These are phyloP conservation scores for Thymallus thymallus DNA, from an alignment of 2,113 vertebrate genomes.

Conservation along the genomic window DNA sequence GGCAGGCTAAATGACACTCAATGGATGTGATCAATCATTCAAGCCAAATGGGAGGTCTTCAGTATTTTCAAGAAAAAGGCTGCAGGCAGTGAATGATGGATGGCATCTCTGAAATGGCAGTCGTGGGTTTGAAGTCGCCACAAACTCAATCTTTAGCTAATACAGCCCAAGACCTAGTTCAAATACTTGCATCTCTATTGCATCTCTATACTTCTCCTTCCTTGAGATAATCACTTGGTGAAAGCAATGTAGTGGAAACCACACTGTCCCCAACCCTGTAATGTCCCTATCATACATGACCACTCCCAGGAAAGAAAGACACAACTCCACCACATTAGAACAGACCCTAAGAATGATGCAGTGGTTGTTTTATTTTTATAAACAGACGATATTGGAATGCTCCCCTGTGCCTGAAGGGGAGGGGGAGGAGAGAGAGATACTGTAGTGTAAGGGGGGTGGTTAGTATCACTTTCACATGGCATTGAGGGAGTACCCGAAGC, in stretches of 20 bases:
- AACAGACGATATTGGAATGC: background rate
- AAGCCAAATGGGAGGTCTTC: slow-evolving; percentile 30
- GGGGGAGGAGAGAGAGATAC: background rate
- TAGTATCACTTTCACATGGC: slow-evolving; percentile 27
- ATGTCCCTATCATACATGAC: background rate
- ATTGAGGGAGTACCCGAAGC: slow-evolving; percentile 31
- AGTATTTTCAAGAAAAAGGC: slow-evolving; percentile 33
- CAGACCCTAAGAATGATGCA: background rate
- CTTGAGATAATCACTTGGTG: background rate
- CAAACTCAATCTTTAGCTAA: background rate
- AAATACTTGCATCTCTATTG: background rate
- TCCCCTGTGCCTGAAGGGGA: slow-evolving; percentile 8
- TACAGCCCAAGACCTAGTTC: background rate
- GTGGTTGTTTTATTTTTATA: background rate
- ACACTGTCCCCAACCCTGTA: background rate
- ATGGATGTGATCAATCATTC: slow-evolving; percentile 56
- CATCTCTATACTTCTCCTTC: background rate
- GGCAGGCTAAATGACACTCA: background rate
- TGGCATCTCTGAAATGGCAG: slow-evolving; percentile 19
- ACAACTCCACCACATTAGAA: background rate
- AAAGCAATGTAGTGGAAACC: background rate
- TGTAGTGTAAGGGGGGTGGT: background rate
- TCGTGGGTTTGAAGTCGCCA: background rate
- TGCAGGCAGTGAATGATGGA: slow-evolving; percentile 35
- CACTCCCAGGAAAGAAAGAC: background rate